A percentile compares a stretch with the other conserved stretches of the same genome.
These are phyloP conservation scores for Lacerta bilineata DNA, from an alignment of 2,797 vertebrate genomes.

Conservation along the genomic window DNA sequence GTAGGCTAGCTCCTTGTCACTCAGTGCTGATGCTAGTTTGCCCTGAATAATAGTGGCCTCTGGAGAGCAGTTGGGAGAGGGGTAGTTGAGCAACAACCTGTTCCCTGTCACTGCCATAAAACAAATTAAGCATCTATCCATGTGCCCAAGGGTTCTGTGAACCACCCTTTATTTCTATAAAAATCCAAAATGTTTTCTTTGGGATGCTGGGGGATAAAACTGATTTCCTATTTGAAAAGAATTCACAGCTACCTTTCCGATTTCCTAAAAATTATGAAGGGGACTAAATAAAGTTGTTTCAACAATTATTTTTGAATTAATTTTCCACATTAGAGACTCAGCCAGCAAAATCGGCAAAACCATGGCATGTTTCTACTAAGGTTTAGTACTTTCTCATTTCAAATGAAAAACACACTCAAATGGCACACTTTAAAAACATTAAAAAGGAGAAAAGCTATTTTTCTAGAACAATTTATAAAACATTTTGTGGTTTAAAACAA, in stretches of 20 bases:
- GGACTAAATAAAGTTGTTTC: not conserved
- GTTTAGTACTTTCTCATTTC: constrained; percentile 51
- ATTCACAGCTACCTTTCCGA: not conserved
- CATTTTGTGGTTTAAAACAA: constrained; percentile 67
- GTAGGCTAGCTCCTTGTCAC: too few species aligned
- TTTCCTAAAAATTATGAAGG: not conserved
- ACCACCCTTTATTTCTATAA: not conserved
- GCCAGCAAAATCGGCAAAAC: constrained; percentile 45
- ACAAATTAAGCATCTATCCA: not conserved
- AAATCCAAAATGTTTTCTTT: not conserved
- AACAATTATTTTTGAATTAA: constrained; percentile 24
- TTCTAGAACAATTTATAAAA: constrained; percentile 69
- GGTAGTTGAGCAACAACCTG: too few species aligned
- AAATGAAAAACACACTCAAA: constrained; percentile 38
- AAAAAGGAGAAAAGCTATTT: constrained; percentile 44
- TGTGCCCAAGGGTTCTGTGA: not conserved
- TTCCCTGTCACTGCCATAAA: not conserved
- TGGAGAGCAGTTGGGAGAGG: too few species aligned
- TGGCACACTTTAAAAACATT: too few species aligned
- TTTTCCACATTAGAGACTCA: constrained; percentile 43
- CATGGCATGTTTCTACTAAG: constrained; percentile 54
- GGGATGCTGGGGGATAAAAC: not conserved
- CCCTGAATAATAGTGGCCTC: too few species aligned
- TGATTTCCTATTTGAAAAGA: constrained; percentile 3
- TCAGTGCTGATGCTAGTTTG: too few species aligned